These are phyloP conservation scores for Adelosebastes latens DNA, from an alignment of 2,797 vertebrate species.

Conservation along the genomic window DNA sequence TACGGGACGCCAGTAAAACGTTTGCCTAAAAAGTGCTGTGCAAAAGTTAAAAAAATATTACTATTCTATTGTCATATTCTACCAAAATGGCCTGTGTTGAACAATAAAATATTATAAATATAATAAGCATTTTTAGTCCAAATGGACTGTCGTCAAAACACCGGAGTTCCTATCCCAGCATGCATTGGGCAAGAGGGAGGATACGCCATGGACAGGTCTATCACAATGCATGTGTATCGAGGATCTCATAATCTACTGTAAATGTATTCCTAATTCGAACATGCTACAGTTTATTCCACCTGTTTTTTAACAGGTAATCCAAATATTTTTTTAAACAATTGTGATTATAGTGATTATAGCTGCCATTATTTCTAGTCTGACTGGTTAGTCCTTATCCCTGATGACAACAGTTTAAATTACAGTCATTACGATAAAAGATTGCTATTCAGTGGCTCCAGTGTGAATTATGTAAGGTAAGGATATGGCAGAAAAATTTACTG, in stretches of 20 bases:
- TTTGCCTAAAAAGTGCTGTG: too few species aligned
- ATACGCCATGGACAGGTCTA: background rate
- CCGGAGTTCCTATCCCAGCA: background rate
- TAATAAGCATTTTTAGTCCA: too few species aligned
- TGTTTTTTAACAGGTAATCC: background rate
- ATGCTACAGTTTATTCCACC: background rate
- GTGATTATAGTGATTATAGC: background rate
- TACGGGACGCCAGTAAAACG: fast-evolving
- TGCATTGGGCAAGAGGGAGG: background rate
- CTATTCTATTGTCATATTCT: too few species aligned
- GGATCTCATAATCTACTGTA: background rate
- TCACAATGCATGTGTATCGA: background rate
- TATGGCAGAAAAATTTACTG: background rate
- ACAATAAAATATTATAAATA: too few species aligned
- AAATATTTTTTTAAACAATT: background rate
- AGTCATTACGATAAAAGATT: background rate
- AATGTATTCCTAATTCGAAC: background rate
- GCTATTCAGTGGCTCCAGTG: background rate
- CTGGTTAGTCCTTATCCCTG: background rate
- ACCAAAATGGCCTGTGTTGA: too few species aligned
- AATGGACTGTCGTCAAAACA: too few species aligned
- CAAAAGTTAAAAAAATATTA: fast-evolving
- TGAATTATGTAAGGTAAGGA: background rate
- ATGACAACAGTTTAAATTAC: background rate
- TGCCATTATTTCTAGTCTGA: background rate